Evolutionary conservation across 2,888 invertebrate species (phyloP), one percentile per base, ranked within the genome.

Genomic region (Clepsis dumicolana): DNA sequence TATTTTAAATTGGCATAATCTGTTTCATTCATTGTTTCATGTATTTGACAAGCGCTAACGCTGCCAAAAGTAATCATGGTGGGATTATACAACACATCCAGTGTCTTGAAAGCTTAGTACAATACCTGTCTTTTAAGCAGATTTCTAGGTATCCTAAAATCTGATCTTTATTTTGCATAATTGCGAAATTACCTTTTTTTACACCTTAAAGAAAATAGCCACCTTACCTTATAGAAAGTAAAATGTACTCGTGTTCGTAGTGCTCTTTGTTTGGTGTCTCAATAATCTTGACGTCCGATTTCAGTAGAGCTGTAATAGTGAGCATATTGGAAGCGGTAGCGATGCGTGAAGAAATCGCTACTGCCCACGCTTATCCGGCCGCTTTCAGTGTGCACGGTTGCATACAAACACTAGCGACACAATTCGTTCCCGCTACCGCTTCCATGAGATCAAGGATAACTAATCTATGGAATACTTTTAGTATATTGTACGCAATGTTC

Each of bases 401-500:
- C 21, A 21, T 21, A 48, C 48, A 21, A 48, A 21, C 48, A 21
- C 48, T 18, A 48, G 12, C 48, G 21, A 21, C 48, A 21, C 48
- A 48, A 18, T 21, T 12, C 48, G 48, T 21, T 48, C 48, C 48
- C 21, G 48, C 48, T 21, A 48, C 48, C 48, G 21, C 48, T 21
- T 48, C 48, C 12, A 48, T 2, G 48, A 12, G 21, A 8, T 16
- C 4, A 62, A 61, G 21, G 44, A 32, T 61, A 60, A 38, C 14
- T 38, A 44, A 18, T 57, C 56, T 64, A 52, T 60, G 52, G 52
- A 65, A 41, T 59, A 59, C 74, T 79, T 79, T 75, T 79, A 79
- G 73, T 78, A 75, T 82, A 77, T 73, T 77, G 73, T 79, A 80
- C 76, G 75, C 75, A 74, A 60, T 52, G 56, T 61, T 64, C 65